Conservation (phyloP, 1,140 invertebrate genomes). For the Drosophila nigromelanica region DNA sequence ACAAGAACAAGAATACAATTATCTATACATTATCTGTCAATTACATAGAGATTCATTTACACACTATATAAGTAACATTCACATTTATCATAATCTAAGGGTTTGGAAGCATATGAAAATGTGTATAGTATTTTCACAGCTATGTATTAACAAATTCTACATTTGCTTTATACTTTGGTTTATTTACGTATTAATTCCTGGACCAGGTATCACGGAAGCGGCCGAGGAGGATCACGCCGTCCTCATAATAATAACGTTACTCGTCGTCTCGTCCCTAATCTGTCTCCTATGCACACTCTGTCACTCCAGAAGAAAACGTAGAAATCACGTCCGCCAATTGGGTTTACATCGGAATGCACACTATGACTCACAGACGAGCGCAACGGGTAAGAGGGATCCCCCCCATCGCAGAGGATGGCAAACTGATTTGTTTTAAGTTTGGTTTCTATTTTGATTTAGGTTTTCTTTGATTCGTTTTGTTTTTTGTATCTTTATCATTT, state of each 20-base stretch:
- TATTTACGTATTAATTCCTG: conserved; percentile 20
- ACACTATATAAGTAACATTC: conserved; percentile 21
- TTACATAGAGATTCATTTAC: conserved; percentile 30
- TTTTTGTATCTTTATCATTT: conserved; percentile 36
- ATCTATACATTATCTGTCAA: conserved; percentile 3
- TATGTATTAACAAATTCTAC: conserved; percentile 1
- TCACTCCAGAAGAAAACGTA: conserved; percentile 84
- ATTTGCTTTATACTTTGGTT: conserved; percentile 22
- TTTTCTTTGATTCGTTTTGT: conserved; percentile 62
- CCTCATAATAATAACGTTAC: conserved; percentile 84
- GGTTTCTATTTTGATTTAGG: conserved; percentile 36
- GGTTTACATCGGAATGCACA: conserved; percentile 83
- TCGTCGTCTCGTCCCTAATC: conserved; percentile 84
- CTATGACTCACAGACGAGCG: conserved; percentile 83
- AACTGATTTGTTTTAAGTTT: neutral
- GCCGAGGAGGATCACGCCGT: conserved; percentile 85
- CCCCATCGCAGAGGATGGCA: neutral
- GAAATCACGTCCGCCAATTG: conserved; percentile 79
- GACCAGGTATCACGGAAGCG: conserved; percentile 84
- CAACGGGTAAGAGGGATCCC: conserved; percentile 65
- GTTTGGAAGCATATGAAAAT: conserved; percentile 4
- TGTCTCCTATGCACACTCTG: conserved; percentile 84
- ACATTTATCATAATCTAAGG: conserved; percentile 22
- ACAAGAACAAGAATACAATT: neutral
- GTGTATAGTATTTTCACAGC: conserved; percentile 9